Base-by-base conservation (phyloP, 2,888 invertebrate genomes). In the Sialis lutaria region DNA sequence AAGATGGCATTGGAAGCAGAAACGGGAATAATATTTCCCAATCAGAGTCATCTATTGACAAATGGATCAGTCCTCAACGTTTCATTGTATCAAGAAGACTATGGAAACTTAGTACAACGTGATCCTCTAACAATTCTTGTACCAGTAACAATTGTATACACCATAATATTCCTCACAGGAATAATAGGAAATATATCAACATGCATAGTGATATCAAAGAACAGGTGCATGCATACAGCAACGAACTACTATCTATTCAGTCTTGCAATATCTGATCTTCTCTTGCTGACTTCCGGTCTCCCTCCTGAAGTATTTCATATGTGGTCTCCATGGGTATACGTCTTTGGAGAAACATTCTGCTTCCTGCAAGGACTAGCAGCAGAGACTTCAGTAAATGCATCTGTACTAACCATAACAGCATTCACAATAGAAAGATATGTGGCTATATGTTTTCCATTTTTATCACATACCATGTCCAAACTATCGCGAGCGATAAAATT, bases 181-280 rank as follows among this genome's bases (percentile, higher is more conserved):
- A 66, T 87, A 3, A 65, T 87, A 30, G 90, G 90, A 2, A 90
- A 90, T 61, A 70, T 84, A 40, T 79, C 82, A 57, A 90, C 89
- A 2, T 90, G 90, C 59, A 69, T 88, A 49, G 89, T 91, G 13
- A 89, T 91, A 52, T 73, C 79, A 13, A 72, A 77, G 51, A 88
- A 88, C 64, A 79, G 79, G 54, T 82, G 80, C 52, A 84, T 90
- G 84, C 87, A 86, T 56, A 82, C 82, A 12, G 81, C 82, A 4
- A 83, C 82, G 6, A 83, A 83, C 57, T 83, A 80, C 59, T 90
- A 90, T 60, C 68, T 90, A 48, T 88, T 90, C 65, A 87, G 84
- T 61, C 66, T 89, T 60, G 86, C 90, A 6, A 73, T 89, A 50
- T 88, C 88, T 2, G 90, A 90, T 62, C 71, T 90, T 35, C 66